phyloP scores from a whole-genome alignment of 2,797 vertebrate genomes.

The Tauraco hartlaubi region DNA sequence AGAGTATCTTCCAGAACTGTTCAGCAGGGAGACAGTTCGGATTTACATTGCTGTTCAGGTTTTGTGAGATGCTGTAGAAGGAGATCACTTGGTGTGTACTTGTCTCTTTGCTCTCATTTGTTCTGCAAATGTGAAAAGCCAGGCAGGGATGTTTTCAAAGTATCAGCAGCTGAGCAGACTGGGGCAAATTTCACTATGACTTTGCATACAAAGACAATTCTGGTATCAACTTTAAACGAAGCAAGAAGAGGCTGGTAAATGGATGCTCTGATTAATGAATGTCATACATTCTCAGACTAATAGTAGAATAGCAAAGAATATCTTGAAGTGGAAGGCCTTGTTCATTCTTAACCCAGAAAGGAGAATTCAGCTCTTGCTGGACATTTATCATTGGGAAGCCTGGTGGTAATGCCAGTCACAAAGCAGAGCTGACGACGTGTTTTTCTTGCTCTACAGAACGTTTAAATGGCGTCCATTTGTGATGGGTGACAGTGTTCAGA shows the following conservation, averaged over 20 bases:
- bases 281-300: not conserved
- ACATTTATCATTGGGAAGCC: not conserved
- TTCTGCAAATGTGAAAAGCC: not conserved
- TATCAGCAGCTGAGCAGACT: not conserved
- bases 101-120: not conserved
- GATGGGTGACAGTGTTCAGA: not conserved
- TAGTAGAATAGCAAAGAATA: not conserved
- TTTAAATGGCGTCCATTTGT: not conserved
- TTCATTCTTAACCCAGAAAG: not conserved
- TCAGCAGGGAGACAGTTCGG: not conserved
- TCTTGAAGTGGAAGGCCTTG: not conserved
- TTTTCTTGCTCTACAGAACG: not conserved
- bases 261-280: not conserved
- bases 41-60: not conserved
- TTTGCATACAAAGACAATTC: not conserved
- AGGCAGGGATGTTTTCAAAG: not conserved
- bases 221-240: not conserved
- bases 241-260: not conserved
- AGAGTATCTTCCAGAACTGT: not conserved
- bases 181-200: not conserved
- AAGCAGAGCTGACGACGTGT: not conserved
- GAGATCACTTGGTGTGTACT: not conserved
- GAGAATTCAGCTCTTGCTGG: not conserved
- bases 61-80: not conserved
- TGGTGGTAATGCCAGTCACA: not conserved